Evolutionary conservation across 2,113 vertebrate species (phyloP).

Genomic region (Montifringilla adamsi): DNA sequence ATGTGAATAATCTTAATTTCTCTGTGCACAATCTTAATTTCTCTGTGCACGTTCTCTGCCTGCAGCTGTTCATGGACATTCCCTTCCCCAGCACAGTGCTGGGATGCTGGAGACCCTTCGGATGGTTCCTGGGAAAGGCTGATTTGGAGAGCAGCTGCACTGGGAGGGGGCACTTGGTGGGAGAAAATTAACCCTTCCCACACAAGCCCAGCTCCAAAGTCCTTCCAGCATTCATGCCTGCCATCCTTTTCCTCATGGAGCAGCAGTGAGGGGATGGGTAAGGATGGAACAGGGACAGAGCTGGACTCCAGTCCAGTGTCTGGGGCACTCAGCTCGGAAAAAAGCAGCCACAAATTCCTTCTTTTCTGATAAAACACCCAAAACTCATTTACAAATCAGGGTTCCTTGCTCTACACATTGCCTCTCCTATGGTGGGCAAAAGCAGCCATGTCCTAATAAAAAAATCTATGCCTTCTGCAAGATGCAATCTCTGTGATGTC

Average conservation of each 20-base stretch:
- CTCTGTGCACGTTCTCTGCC: no score
- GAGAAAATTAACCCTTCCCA: no score
- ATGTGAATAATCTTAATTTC: background rate
- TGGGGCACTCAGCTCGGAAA: background rate
- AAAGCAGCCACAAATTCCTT: background rate
- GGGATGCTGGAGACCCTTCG: background rate
- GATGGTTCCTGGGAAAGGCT: background rate
- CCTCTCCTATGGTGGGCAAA: background rate
- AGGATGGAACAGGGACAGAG: background rate
- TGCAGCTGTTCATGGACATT: background rate
- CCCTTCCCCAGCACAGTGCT: background rate
- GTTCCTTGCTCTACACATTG: background rate
- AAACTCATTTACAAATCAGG: background rate
- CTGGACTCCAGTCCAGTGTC: background rate
- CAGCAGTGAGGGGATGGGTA: background rate
- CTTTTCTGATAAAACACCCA: background rate
- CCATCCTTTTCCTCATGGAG: background rate
- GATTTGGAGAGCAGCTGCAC: background rate
- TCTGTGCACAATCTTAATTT: no score
- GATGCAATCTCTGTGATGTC: background rate
- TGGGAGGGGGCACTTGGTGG: no score
- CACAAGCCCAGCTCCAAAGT: background rate
- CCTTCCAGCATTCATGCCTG: background rate
- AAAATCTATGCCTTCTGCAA: rapidly evolving
- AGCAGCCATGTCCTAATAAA: background rate